Base-by-base conservation (phyloP, 2,797 vertebrate genomes). In the Emys orbicularis region DNA sequence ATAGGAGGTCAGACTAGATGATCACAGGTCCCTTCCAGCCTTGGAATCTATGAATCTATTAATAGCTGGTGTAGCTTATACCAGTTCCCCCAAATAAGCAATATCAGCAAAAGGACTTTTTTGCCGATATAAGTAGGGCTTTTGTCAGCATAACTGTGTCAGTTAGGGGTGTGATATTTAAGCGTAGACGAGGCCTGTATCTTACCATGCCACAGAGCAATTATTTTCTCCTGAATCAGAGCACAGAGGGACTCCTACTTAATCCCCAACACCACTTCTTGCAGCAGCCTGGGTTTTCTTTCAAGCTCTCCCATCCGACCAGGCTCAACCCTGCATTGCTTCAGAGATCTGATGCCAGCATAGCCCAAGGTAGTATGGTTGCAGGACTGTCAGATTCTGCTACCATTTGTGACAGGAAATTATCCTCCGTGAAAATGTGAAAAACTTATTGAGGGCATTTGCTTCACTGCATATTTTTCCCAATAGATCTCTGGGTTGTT, bases 161-260 rank as follows among this genome's bases (percentile, higher is more conserved):
- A 90, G 72, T 12, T 83, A 88, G 50, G 5, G 65, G 65, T 23
- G 65, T 9, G n/a, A 68, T 57, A 79, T 56, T 65, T 9, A 44
- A 47, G 74, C 56, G 8, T 12, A 49, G 53, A 72, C 74, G 11
- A 74, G 21, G 53, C 54, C 57, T 52, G 19, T 57, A 31, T 27
- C 47, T 79, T 25, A 25, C 21, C 13, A 44, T 21, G 12, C 81
- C 86, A 19, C 27, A 57, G 8, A 83, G 79, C 49, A 49, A 81
- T 85, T 52, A 74, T n/a, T 61, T 86, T 52, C 50, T 89, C 86
- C 59, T 91, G 81, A 93, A 80, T 18, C n/a, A 34, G 10, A 92
- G 89, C 27, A 72, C 29, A 52, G 53, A 93, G 44, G 6, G 61
- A 23, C 2, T 56, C 81, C 76, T 93, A 86, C 76, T 83, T 80